Conservation (phyloP, 2,113 vertebrate species). For the Pithys albifrons region DNA sequence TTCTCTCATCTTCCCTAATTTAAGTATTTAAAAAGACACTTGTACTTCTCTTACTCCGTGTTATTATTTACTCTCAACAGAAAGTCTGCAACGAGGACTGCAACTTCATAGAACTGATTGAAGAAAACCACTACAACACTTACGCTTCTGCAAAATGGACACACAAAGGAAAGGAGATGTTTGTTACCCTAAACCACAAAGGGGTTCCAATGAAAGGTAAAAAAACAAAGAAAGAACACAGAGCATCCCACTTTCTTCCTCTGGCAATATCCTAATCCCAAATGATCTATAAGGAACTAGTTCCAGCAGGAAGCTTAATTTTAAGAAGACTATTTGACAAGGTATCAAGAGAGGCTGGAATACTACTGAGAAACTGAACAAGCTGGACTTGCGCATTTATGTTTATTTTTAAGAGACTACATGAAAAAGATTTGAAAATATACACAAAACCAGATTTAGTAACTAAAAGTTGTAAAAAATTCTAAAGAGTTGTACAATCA, state of each 20-base stretch:
- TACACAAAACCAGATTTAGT: slow-evolving; percentile 81
- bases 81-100: slow-evolving; percentile 95
- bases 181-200: slow-evolving; percentile 92
- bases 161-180: slow-evolving; percentile 91
- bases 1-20: not conserved
- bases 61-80: slow-evolving; percentile 74
- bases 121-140: slow-evolving; percentile 97
- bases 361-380: slow-evolving; percentile 91
- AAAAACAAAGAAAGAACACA: slow-evolving; percentile 92
- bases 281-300: slow-evolving; percentile 69
- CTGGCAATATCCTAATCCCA: slow-evolving; percentile 81
- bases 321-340: slow-evolving; percentile 73
- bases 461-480: slow-evolving; percentile 86
- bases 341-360: slow-evolving; percentile 80
- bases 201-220: slow-evolving; percentile 88
- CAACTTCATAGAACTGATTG: slow-evolving; percentile 95
- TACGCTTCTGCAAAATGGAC: slow-evolving; percentile 94
- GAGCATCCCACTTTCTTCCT: slow-evolving; percentile 94
- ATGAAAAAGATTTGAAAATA: slow-evolving; percentile 79
- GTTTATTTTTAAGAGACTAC: slow-evolving; percentile 84
- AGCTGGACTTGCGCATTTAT: slow-evolving; percentile 93
- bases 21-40: not conserved
- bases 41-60: not conserved
- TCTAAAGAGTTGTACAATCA: slow-evolving; percentile 84
- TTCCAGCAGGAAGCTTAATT: slow-evolving; percentile 82